Percentiles rank a stretch among this genome's conserved stretches.
Conservation (phyloP, 2,888 invertebrate species). For the Aphrophora alni region DNA sequence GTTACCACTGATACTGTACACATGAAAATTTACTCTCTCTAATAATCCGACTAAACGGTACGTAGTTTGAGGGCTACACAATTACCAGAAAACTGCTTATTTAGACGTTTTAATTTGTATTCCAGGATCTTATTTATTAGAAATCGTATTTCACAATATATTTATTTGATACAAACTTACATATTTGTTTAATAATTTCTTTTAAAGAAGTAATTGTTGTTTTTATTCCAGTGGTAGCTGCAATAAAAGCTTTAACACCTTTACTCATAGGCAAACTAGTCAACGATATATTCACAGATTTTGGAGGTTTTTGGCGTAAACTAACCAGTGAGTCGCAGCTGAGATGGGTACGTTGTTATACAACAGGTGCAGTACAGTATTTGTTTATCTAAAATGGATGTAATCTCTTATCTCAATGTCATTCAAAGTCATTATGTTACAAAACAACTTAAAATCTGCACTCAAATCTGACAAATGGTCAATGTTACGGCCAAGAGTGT, state of each 20-base stretch:
- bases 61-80: too few relatives aligned
- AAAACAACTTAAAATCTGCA: background rate
- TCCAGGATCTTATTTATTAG: too few relatives aligned
- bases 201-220: too few relatives aligned
- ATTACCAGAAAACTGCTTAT: too few relatives aligned
- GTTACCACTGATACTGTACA: too few relatives aligned
- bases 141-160: too few relatives aligned
- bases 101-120: too few relatives aligned
- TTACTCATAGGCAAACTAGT: conserved; percentile 74
- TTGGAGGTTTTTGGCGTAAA: conserved; percentile 78
- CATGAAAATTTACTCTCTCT: too few relatives aligned
- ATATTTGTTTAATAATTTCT: too few relatives aligned
- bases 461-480: background rate
- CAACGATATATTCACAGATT: conserved; percentile 76
- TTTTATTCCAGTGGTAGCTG: conserved; percentile 68
- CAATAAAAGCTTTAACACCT: conserved; percentile 72
- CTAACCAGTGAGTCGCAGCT: conserved; percentile 88
- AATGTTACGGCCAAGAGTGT: too few relatives aligned
- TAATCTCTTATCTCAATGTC: background rate
- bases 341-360: conserved; percentile 75
- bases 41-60: too few relatives aligned
- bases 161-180: too few relatives aligned
- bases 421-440: background rate
- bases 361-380: background rate
- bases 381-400: background rate